A percentile compares a stretch with the other conserved stretches of the same genome.
Evolutionary conservation across 2,113 vertebrate species (phyloP).

Genomic region (Mionectes macconnelli): DNA sequence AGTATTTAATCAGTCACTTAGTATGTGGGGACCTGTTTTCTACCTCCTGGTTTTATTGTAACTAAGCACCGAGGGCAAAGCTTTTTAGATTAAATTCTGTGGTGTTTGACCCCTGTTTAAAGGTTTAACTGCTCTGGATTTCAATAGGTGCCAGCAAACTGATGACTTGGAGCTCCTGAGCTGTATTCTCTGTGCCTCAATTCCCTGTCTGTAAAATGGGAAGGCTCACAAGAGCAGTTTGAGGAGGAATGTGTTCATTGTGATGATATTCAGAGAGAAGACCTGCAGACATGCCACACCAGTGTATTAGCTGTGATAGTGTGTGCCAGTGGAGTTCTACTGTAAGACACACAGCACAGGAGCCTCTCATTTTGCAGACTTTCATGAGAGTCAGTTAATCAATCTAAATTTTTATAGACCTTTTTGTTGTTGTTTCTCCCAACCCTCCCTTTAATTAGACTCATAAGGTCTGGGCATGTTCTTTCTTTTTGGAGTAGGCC

Average conservation of each 20-base stretch:
- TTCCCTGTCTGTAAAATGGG: not conserved
- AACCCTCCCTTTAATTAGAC: not conserved
- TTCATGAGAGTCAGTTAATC: not conserved
- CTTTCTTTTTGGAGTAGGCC: not conserved
- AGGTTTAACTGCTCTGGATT: not conserved
- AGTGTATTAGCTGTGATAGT: not conserved
- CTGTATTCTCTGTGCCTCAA: not conserved
- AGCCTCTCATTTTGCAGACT: not conserved
- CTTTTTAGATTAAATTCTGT: not conserved
- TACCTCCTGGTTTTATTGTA: not conserved
- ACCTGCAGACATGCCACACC: not conserved
- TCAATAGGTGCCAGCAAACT: not conserved
- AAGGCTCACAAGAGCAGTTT: not conserved
- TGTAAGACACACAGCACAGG: not conserved
- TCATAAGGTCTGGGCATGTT: not conserved
- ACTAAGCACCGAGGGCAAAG: not conserved
- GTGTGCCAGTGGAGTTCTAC: not conserved
- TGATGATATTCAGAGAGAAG: not conserved
- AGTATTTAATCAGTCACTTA: not conserved
- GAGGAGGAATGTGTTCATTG: not conserved
- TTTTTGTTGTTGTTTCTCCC: not conserved
- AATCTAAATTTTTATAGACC: not conserved
- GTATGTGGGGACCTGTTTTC: not conserved
- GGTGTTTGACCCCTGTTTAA: not conserved
- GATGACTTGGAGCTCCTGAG: not conserved